A percentile compares a stretch with the other conserved stretches of the same genome.
Evolutionary conservation across 1,140 invertebrate species (phyloP).

Genomic region (Micrasema minimum): DNA sequence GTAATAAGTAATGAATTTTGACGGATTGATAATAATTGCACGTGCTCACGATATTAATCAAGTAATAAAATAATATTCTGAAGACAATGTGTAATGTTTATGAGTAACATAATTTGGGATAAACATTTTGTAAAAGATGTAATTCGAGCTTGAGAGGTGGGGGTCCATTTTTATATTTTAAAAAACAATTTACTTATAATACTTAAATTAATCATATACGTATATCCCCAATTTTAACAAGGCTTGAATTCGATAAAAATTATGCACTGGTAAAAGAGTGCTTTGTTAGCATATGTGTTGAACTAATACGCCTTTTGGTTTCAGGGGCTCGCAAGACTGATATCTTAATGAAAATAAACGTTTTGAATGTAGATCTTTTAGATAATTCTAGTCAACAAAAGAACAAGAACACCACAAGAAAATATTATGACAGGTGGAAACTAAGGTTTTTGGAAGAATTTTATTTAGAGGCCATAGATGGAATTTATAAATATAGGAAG

Average conservation of each 20-base stretch:
- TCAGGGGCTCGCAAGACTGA: constrained; percentile 51
- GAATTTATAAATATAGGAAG: constrained; percentile 34
- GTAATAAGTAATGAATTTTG: constrained; percentile 26
- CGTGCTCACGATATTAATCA: neutral
- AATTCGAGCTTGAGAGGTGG: constrained; percentile 42
- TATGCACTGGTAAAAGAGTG: neutral
- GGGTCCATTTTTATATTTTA: neutral
- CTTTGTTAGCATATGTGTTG: constrained; percentile 17
- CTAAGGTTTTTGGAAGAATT: constrained; percentile 24
- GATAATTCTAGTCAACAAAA: constrained; percentile 50
- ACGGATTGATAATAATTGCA: neutral
- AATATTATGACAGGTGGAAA: constrained; percentile 49
- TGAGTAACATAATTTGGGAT: constrained; percentile 25
- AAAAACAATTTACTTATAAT: neutral
- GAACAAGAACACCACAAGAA: constrained; percentile 37
- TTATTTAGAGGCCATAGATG: constrained; percentile 39
- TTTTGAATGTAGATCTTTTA: constrained; percentile 47
- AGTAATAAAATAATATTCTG: constrained; percentile 2
- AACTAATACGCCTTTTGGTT: constrained; percentile 35
- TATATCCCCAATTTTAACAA: constrained; percentile 1
- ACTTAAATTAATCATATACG: neutral
- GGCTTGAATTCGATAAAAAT: neutral
- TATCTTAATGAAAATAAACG: constrained; percentile 49
- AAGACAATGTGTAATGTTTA: constrained; percentile 41
- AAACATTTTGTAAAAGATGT: constrained; percentile 45